These are phyloP conservation scores for Cancer borealis DNA, from an alignment of 2,888 invertebrate species.

Conservation along the genomic window DNA sequence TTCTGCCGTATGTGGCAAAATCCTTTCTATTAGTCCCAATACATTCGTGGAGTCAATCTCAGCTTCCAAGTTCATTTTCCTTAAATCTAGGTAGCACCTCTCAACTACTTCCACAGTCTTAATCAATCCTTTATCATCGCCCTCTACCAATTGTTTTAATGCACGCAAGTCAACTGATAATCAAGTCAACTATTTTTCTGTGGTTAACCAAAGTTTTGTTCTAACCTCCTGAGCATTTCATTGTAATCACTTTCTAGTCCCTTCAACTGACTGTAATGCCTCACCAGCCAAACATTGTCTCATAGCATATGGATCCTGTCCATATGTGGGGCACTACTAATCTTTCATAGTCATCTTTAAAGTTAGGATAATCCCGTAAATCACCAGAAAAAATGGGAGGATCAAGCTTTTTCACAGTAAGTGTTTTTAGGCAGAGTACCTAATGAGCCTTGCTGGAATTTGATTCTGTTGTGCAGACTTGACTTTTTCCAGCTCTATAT, in stretches of 20 bases:
- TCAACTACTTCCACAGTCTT: no score
- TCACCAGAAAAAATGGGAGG: conserved; percentile 31
- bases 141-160: conserved; percentile 26
- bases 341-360: conserved; percentile 49
- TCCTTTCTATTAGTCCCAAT: background rate
- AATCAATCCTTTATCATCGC: conserved; percentile 30
- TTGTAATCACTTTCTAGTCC: conserved; percentile 45
- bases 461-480: no score
- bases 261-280: conserved; percentile 31
- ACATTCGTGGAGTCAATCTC: conserved; percentile 25
- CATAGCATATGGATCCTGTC: background rate
- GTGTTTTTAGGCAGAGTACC: background rate
- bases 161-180: conserved; percentile 43
- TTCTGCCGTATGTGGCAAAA: background rate
- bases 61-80: background rate
- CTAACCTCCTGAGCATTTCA: conserved; percentile 37
- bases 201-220: conserved; percentile 44
- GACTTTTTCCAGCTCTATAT: no score
- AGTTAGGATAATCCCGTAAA: conserved; percentile 30
- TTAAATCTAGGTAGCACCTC: conserved; percentile 30
- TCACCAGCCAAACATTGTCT: no score
- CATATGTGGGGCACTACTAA: background rate
- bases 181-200: conserved; percentile 46
- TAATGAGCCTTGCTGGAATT: background rate
- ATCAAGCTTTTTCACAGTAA: conserved; percentile 33